Evolutionary conservation across 2,113 vertebrate genomes (phyloP).

Genomic region (Rhodinocichla rosea): DNA sequence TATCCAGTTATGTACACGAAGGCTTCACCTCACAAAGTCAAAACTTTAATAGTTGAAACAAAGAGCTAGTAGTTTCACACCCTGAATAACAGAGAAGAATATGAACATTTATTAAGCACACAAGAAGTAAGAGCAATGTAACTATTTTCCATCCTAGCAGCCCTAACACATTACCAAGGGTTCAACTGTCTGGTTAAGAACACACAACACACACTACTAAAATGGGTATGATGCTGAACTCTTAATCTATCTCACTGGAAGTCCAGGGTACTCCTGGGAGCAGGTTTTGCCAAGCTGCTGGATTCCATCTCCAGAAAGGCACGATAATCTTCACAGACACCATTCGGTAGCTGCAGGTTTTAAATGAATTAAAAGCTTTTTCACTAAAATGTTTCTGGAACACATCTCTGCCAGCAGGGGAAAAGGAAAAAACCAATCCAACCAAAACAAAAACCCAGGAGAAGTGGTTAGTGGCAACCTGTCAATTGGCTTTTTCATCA

Average conservation of each 20-base stretch:
- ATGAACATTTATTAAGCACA: neutral
- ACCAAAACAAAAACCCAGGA: neutral
- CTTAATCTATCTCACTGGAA: neutral
- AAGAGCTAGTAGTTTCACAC: neutral
- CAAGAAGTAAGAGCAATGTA: neutral
- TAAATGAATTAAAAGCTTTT: constrained; percentile 62
- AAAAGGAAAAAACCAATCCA: neutral
- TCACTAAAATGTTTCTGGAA: constrained; percentile 51
- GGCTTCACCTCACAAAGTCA: neutral
- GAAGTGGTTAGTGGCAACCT: neutral
- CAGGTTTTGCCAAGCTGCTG: constrained; percentile 57
- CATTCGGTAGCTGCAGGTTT: constrained; percentile 13
- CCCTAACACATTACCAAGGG: neutral
- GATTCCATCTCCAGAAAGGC: constrained; percentile 42
- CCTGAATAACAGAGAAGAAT: neutral
- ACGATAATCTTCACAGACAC: constrained; percentile 42
- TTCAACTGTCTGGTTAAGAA: neutral
- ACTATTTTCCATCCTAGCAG: neutral
- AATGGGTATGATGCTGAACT: neutral
- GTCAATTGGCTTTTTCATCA: neutral
- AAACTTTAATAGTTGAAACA: neutral
- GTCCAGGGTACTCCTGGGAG: constrained; percentile 32
- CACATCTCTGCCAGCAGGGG: neutral
- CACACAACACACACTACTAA: neutral
- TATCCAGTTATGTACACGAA: neutral